Conservation (phyloP, 2,113 vertebrate genomes). For the Corythaeola cristata region DNA sequence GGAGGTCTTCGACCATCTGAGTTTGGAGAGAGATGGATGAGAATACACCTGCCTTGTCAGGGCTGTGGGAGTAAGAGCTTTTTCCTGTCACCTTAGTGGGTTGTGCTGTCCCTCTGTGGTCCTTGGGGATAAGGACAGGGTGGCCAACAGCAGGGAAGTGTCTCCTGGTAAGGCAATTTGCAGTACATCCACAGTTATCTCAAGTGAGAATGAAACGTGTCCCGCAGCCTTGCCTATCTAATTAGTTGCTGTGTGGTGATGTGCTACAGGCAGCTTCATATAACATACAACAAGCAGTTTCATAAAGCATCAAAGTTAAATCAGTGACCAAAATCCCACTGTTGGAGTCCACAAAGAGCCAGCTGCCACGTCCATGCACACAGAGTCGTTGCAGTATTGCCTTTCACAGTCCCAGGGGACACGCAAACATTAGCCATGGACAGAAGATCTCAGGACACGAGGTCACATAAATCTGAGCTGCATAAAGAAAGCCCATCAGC, state of each 20-base stretch:
- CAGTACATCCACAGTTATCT: not conserved
- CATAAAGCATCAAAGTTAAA: not conserved
- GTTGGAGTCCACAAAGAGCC: not conserved
- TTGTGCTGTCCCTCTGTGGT: not conserved
- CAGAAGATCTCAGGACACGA: not conserved
- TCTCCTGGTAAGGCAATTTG: not conserved
- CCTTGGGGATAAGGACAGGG: not conserved
- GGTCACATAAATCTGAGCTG: not conserved
- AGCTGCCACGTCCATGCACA: not conserved
- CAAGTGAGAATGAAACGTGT: not conserved
- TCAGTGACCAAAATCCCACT: not conserved
- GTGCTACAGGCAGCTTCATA: not conserved
- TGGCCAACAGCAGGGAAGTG: not conserved
- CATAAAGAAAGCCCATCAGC: not conserved
- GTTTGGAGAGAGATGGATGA: not conserved
- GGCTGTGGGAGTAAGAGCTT: not conserved
- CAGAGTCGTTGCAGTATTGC: rapidly evolving
- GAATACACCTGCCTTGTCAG: not conserved
- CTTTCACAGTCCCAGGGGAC: not conserved
- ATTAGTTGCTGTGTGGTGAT: not conserved
- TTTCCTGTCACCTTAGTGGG: not conserved
- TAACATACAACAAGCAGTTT: not conserved
- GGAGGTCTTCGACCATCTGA: not conserved
- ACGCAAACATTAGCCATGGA: not conserved
- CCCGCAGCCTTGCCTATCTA: not conserved